Evolutionary conservation across 1,140 invertebrate genomes (phyloP).

Genomic region (Lamellibrachia luymesi): DNA sequence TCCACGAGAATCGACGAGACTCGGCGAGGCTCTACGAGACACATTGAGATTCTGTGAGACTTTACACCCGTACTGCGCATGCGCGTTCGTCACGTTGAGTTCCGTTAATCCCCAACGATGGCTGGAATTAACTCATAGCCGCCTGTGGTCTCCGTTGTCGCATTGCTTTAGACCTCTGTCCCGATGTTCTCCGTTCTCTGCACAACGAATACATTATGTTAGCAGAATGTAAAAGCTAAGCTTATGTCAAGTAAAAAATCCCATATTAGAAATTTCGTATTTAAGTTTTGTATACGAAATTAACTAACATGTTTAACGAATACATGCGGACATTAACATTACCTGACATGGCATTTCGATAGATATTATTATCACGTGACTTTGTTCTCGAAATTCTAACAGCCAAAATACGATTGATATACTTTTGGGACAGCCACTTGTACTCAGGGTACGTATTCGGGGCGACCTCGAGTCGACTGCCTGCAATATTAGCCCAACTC

Average conservation of each 20-base stretch:
- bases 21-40: background rate
- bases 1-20: background rate
- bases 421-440: background rate
- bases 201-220: background rate
- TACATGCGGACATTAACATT: no score
- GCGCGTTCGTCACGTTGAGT: background rate
- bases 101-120: background rate
- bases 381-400: background rate
- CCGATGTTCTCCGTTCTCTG: background rate
- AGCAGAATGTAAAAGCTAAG: background rate
- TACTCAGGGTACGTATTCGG: background rate
- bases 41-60: background rate
- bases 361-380: background rate
- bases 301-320: no score
- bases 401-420: background rate
- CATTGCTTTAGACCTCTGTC: background rate
- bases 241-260: no score
- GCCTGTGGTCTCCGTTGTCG: background rate
- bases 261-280: no score
- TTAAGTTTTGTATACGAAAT: no score
- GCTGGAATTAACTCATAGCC: background rate
- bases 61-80: slow-evolving; percentile 3
- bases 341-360: no score
- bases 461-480: background rate
- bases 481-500: background rate